Evolutionary conservation across 2,888 invertebrate species (phyloP).

Genomic region (Sycophila texana): DNA sequence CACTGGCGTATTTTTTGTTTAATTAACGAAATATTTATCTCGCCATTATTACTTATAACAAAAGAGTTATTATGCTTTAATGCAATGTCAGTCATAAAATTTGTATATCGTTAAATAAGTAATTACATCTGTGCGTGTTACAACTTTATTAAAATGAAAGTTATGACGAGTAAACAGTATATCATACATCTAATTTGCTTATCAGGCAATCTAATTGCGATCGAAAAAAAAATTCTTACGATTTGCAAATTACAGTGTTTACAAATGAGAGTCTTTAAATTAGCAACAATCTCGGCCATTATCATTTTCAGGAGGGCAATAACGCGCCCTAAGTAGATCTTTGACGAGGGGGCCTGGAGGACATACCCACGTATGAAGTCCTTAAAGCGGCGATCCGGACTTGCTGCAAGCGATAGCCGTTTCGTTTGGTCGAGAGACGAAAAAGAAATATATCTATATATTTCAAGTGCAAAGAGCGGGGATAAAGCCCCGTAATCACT

Average conservation of each 20-base stretch:
- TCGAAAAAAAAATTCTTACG: neutral
- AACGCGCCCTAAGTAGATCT: constrained; percentile 56
- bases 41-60: too few species aligned
- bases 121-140: too few species aligned
- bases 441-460: constrained; percentile 47
- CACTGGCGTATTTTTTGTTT: too few species aligned
- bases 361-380: constrained; percentile 49
- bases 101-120: too few species aligned
- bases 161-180: too few species aligned
- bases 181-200: too few species aligned
- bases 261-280: constrained; percentile 32
- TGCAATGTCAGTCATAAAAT: too few species aligned
- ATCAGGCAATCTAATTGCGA: too few species aligned
- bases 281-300: constrained; percentile 11
- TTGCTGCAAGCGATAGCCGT: constrained; percentile 19
- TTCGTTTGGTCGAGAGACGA: constrained; percentile 33
- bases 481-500: constrained; percentile 67
- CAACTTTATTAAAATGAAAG: too few species aligned
- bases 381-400: constrained; percentile 41
- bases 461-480: constrained; percentile 56
- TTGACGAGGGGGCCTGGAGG: constrained; percentile 43
- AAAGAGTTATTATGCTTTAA: too few species aligned
- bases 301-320: constrained; percentile 50
- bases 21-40: neutral
- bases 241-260: constrained; percentile 16